Base-by-base conservation (phyloP, 2,888 invertebrate genomes). In the Tanytarsus gracilentus region DNA sequence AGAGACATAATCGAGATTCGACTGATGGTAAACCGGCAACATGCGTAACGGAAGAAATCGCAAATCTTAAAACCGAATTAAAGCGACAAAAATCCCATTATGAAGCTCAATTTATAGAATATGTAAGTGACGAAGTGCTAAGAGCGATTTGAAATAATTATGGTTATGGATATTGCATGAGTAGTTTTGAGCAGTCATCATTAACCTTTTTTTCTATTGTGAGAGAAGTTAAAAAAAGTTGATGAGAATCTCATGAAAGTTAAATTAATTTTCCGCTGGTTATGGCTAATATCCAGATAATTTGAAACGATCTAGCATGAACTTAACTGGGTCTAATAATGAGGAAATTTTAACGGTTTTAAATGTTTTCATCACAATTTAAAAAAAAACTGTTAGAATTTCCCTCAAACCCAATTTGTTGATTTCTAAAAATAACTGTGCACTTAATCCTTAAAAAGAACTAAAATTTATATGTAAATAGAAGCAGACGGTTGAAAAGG, bases 401-500 rank as follows among this genome's bases (percentile, higher is more conserved):
- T n/a, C n/a, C n/a, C n/a, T n/a, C n/a, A n/a, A n/a, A n/a, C n/a
- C n/a, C n/a, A n/a, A n/a, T n/a, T n/a, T n/a, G n/a, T n/a, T n/a
- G n/a, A 11, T n/a, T 16, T 14, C n/a, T 33, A 33, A 33, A 36
- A 1, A 36, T n/a, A 9, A 4, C 33, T 4, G 3, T n/a, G 9
- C 2, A 11, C 33, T 33, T 11, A 11, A 5, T 33, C 11, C 33
- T 11, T n/a, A 33, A 4, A 33, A 9, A 33, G n/a, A 9, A 4
- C 39, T 16, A 39, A 16, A 36, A 36, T 14, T 6, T 14, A 2
- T 36, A 16, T n/a, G 16, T 6, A 4, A 11, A 9, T 70, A 76
- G 76, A 78, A 78, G 65, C 75, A 72, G 68, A 68, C 79, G 61
- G 76, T 78, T 68, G 78, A 78, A 66, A 75, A 75, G 66, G 78